A percentile compares a stretch with the other conserved stretches of the same genome.
These are phyloP conservation scores for Chesias legatella DNA, from an alignment of 2,888 invertebrate genomes.

Conservation along the genomic window DNA sequence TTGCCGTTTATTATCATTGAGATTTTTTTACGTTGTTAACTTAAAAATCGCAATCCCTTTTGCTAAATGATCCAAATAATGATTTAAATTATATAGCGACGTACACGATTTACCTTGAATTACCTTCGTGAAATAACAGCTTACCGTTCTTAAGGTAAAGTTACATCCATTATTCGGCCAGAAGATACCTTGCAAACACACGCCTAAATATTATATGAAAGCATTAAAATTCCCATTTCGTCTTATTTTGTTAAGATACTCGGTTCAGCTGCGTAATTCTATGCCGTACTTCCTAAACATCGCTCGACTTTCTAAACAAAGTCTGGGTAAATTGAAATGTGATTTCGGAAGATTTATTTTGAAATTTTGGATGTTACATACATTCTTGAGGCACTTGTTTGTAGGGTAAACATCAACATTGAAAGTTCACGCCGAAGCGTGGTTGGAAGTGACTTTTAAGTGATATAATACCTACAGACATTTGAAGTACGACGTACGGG, in stretches of 20 bases:
- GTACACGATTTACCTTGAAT: constrained; percentile 7
- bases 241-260: constrained; percentile 19
- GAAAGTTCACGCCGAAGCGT: not conserved
- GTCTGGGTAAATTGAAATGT: constrained; percentile 39
- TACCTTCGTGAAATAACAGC: constrained; percentile 16
- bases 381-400: constrained; percentile 25
- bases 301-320: constrained; percentile 45
- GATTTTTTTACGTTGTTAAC: not conserved
- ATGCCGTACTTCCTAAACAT: constrained; percentile 43
- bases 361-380: constrained; percentile 34
- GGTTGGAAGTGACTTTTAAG: constrained; percentile 14
- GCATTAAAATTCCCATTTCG: constrained; percentile 23
- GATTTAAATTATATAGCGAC: constrained; percentile 12
- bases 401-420: constrained; percentile 10
- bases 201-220: constrained; percentile 14
- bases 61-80: not conserved
- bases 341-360: too few species aligned
- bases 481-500: constrained; percentile 20
- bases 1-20: too few species aligned
- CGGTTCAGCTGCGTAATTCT: constrained; percentile 40
- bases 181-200: constrained; percentile 14
- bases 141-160: constrained; percentile 14
- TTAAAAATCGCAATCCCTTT: not conserved
- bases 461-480: constrained; percentile 7
- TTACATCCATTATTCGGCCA: constrained; percentile 15